Evolutionary conservation across 2,113 vertebrate species (phyloP).

Genomic region (Oxyura jamaicensis): DNA sequence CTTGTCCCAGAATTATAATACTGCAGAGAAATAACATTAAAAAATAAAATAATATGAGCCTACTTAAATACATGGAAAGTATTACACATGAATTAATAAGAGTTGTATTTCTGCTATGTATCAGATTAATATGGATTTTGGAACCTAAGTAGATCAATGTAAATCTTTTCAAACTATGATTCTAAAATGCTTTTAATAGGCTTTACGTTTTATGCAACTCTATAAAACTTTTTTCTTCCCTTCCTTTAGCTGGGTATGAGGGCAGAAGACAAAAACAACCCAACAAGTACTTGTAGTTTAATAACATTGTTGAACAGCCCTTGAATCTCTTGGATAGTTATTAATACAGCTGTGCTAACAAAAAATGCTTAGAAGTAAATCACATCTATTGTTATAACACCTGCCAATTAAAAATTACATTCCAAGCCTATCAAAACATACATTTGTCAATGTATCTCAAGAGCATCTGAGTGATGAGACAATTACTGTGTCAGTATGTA

Average conservation of each 20-base stretch:
- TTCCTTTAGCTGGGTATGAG: not conserved
- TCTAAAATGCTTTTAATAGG: not conserved
- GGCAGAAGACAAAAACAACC: rapidly evolving
- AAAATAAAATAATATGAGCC: not conserved
- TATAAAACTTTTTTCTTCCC: not conserved
- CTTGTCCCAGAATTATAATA: not conserved
- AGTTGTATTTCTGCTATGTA: not conserved
- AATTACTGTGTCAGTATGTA: not conserved
- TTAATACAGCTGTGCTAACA: not conserved
- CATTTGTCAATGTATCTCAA: not conserved
- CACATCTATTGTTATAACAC: not conserved
- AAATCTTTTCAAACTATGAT: not conserved
- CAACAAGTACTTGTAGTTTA: not conserved
- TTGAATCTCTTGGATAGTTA: not conserved
- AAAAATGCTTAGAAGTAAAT: not conserved
- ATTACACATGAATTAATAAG: not conserved
- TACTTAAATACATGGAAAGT: not conserved
- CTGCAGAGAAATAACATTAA: not conserved
- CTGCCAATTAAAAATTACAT: not conserved
- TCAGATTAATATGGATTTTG: not conserved
- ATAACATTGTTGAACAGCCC: not conserved
- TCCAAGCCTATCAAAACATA: not conserved
- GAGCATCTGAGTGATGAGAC: not conserved
- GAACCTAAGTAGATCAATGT: not conserved
- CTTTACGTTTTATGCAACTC: not conserved